Percentiles rank a stretch among this genome's conserved stretches.
Conservation (phyloP, 2,113 vertebrate species). For the Pao palembangensis region DNA sequence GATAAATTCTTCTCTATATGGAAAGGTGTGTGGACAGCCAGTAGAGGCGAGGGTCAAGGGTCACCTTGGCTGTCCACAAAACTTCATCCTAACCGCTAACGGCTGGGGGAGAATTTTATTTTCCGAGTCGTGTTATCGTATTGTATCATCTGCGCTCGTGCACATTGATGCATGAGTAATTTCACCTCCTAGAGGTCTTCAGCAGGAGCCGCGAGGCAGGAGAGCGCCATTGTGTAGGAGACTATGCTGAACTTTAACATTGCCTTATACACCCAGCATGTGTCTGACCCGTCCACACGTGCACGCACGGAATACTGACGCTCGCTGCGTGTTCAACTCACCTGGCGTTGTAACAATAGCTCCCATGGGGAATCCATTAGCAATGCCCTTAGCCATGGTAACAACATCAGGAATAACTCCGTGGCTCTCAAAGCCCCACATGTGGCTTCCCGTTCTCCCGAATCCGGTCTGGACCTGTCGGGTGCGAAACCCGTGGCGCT, state of each 20-base stretch:
- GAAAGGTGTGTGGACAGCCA: neutral
- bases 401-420: slow-evolving; percentile 88
- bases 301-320: too few relatives aligned
- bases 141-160: neutral
- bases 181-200: neutral
- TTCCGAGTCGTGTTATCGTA: too few relatives aligned
- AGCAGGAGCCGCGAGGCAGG: neutral
- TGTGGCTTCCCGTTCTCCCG: slow-evolving; percentile 87
- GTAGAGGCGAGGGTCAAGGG: neutral
- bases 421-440: slow-evolving; percentile 93
- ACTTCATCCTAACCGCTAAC: neutral
- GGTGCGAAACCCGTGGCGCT: neutral
- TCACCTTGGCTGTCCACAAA: too few relatives aligned
- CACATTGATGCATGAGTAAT: neutral
- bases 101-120: too few relatives aligned
- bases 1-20: neutral
- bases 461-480: slow-evolving; percentile 94
- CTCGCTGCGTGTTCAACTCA: slow-evolving; percentile 49
- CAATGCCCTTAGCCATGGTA: slow-evolving; percentile 94
- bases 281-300: too few relatives aligned
- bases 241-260: neutral
- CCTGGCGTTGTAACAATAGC: slow-evolving; percentile 89
- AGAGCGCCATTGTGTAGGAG: neutral
- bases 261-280: too few relatives aligned
- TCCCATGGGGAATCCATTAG: slow-evolving; percentile 96